Evolutionary conservation across 2,888 invertebrate species (phyloP).

Genomic region (Cheilosia urbana): DNA sequence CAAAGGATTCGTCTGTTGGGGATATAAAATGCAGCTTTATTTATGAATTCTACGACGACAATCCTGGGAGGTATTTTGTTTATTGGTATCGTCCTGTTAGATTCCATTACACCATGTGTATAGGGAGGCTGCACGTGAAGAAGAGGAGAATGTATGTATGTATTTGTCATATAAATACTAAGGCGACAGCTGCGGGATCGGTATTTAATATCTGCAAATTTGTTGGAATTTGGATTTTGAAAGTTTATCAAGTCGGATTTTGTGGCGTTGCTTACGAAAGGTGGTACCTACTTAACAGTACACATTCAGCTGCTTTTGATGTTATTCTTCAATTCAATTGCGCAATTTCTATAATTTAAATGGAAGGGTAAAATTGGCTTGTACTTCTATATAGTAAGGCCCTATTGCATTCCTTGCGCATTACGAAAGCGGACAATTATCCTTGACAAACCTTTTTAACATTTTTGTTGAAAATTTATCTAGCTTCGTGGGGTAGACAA

Average conservation of each 20-base stretch:
- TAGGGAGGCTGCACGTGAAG: constrained; percentile 3
- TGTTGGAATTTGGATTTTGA: background rate
- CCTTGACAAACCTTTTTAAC: too few species aligned
- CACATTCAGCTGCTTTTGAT: background rate
- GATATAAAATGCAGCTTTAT: constrained; percentile 33
- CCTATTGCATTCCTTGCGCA: too few species aligned
- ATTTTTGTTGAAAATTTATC: too few species aligned
- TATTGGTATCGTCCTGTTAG: constrained; percentile 28
- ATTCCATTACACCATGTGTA: constrained; percentile 24
- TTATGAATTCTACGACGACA: constrained; percentile 42
- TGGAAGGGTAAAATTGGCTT: too few species aligned
- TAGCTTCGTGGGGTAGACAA: too few species aligned
- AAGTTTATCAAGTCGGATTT: background rate
- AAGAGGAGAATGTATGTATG: background rate
- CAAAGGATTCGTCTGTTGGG: constrained; percentile 17
- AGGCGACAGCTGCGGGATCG: background rate
- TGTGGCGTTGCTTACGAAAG: too few species aligned
- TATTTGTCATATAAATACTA: background rate
- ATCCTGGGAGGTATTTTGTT: constrained; percentile 32
- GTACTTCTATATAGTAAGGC: too few species aligned
- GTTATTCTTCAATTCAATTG: too few species aligned
- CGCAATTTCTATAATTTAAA: too few species aligned
- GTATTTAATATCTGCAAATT: constrained; percentile 13
- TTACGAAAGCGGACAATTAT: too few species aligned
- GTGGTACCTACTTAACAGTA: background rate